These are phyloP conservation scores for Esox masquinongy DNA, from an alignment of 2,797 vertebrate genomes.

Conservation along the genomic window DNA sequence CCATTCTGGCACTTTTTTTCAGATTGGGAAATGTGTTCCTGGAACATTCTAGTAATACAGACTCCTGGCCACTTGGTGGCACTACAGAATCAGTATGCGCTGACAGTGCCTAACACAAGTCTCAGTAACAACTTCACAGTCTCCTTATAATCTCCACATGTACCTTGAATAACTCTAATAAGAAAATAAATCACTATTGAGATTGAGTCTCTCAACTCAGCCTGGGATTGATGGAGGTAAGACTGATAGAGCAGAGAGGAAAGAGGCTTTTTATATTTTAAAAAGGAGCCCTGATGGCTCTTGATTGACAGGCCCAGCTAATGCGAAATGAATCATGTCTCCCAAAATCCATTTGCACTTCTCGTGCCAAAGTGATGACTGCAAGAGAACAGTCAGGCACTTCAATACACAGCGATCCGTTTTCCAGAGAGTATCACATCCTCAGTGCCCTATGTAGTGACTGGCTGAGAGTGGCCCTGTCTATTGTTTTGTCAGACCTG, in stretches of 20 bases:
- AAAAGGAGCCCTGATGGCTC: conserved; percentile 41
- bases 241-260: conserved; percentile 8
- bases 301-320: conserved; percentile 40
- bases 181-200: conserved; percentile 37
- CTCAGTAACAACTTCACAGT: conserved; percentile 27
- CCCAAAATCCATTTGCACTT: conserved; percentile 36
- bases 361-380: conserved; percentile 31
- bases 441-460: conserved; percentile 24
- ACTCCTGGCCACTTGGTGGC: conserved; percentile 65
- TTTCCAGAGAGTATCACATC: conserved; percentile 36
- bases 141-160: conserved; percentile 26
- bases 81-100: conserved; percentile 54
- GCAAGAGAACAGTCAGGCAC: conserved; percentile 1
- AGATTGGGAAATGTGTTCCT: background rate
- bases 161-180: conserved; percentile 24
- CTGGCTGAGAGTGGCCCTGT: conserved; percentile 37
- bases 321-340: conserved; percentile 44
- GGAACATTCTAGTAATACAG: background rate
- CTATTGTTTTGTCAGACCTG: conserved; percentile 59
- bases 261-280: conserved; percentile 42
- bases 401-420: conserved; percentile 33
- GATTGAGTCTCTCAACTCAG: conserved; percentile 30
- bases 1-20: background rate
- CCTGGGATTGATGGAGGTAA: conserved; percentile 15
- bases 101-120: conserved; percentile 4